Percentiles rank a stretch among this genome's conserved stretches.
Evolutionary conservation across 2,888 invertebrate species (phyloP).

Genomic region (Trilocha varians): DNA sequence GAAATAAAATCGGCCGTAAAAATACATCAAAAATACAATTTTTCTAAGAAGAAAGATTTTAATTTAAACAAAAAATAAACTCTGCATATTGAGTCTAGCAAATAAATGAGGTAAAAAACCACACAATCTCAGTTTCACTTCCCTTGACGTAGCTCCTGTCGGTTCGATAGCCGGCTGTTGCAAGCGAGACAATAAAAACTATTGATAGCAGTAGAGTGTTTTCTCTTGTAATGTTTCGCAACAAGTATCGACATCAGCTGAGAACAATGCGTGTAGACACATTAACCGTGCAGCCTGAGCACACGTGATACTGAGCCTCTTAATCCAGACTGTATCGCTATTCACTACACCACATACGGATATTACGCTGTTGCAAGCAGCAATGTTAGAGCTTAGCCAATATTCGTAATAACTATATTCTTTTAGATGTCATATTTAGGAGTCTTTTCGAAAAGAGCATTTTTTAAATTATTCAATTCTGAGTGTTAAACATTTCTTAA

Average conservation of each 20-base stretch:
- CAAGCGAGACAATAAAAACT: slow-evolving; percentile 8
- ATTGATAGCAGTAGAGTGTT: background rate
- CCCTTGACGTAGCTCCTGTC: slow-evolving; percentile 2
- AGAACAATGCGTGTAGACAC: slow-evolving; percentile 10
- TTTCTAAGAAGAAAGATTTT: no score
- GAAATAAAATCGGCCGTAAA: no score
- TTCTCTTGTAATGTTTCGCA: background rate
- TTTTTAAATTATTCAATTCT: no score
- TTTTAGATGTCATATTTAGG: no score
- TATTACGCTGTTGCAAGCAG: background rate
- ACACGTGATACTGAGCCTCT: background rate
- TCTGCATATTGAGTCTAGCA: no score
- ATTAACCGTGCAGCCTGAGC: background rate
- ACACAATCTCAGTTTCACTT: background rate
- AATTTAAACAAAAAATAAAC: no score
- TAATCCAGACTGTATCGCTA: background rate
- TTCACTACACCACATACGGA: no score
- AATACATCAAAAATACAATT: no score
- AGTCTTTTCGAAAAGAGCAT: no score
- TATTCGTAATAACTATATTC: background rate
- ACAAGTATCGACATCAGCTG: background rate
- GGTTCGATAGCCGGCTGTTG: slow-evolving; percentile 1
- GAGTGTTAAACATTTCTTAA: no score
- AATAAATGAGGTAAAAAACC: background rate
- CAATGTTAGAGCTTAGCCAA: background rate